Conservation (phyloP, 1,140 invertebrate genomes). For the Drosophila triauraria region DNA sequence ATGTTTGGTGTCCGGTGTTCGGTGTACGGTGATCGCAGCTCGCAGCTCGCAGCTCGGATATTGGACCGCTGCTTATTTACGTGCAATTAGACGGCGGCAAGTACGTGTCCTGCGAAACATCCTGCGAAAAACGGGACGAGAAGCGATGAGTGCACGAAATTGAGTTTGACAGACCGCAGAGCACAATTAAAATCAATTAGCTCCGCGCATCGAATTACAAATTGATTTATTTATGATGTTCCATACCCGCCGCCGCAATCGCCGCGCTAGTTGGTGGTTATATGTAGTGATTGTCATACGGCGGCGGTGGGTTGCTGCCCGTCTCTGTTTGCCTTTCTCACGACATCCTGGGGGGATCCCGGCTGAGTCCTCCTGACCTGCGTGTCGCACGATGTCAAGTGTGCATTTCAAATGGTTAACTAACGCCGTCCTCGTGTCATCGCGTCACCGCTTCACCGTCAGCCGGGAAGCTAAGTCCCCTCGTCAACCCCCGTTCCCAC, state of each 20-base stretch:
- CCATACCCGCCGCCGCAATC: constrained; percentile 28
- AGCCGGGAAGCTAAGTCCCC: background rate
- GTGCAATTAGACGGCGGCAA: constrained; percentile 45
- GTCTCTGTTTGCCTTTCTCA: constrained; percentile 53
- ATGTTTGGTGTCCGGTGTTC: background rate
- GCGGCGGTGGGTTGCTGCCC: background rate
- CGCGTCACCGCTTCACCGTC: constrained; percentile 18
- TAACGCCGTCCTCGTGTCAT: constrained; percentile 19
- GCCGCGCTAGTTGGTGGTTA: constrained; percentile 20
- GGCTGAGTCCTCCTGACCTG: constrained; percentile 29
- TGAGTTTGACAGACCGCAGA: constrained; percentile 59
- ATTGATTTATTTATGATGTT: constrained; percentile 64
- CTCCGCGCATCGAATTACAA: constrained; percentile 65
- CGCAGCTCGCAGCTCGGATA: constrained; percentile 9
- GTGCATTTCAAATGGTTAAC: constrained; percentile 46
- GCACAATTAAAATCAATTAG: constrained; percentile 70
- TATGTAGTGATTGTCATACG: constrained; percentile 13
- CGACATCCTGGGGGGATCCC: constrained; percentile 18
- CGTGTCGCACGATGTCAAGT: constrained; percentile 41
- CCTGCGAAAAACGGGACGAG: constrained; percentile 14
- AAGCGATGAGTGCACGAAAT: constrained; percentile 36
- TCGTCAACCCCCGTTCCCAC: background rate
- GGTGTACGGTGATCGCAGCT: background rate
- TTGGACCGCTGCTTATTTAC: constrained; percentile 52
- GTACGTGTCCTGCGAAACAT: constrained; percentile 32